A percentile compares a stretch with the other conserved stretches of the same genome.
These are phyloP conservation scores for Plodia interpunctella DNA, from an alignment of 1,140 invertebrate species.

Conservation along the genomic window DNA sequence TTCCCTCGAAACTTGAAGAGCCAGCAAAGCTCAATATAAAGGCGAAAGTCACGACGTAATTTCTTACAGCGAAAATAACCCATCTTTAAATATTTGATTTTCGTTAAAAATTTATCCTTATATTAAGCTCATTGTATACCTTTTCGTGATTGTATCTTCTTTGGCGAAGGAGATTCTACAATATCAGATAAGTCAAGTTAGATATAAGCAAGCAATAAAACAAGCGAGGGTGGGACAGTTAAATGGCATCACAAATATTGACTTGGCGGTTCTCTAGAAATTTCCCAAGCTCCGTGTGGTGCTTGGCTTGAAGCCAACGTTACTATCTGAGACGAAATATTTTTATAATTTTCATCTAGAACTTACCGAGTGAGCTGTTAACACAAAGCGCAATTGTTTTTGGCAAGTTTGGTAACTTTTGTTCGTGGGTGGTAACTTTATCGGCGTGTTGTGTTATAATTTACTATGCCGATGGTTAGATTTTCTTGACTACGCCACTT, in stretches of 20 bases:
- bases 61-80: too few relatives aligned
- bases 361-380: conserved; percentile 2
- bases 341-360: conserved; percentile 11
- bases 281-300: conserved; percentile 20
- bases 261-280: conserved; percentile 47
- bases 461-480: background rate
- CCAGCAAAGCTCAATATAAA: too few relatives aligned
- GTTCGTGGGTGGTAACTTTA: background rate
- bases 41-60: too few relatives aligned
- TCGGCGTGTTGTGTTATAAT: background rate
- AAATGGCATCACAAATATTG: conserved; percentile 62
- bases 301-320: conserved; percentile 2
- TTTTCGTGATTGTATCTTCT: background rate
- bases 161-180: background rate
- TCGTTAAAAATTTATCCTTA: too few relatives aligned
- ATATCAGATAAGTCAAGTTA: conserved; percentile 14
- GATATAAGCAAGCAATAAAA: conserved; percentile 36
- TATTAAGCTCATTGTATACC: too few relatives aligned
- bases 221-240: conserved; percentile 36
- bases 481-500: background rate
- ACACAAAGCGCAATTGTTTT: conserved; percentile 7
- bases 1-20: too few relatives aligned
- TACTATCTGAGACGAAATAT: conserved; percentile 10
- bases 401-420: conserved; percentile 2
- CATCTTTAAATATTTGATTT: too few relatives aligned